Percentiles rank a stretch among this genome's conserved stretches.
These are phyloP conservation scores for Dermochelys coriacea DNA, from an alignment of 2,797 vertebrate genomes.

Conservation along the genomic window DNA sequence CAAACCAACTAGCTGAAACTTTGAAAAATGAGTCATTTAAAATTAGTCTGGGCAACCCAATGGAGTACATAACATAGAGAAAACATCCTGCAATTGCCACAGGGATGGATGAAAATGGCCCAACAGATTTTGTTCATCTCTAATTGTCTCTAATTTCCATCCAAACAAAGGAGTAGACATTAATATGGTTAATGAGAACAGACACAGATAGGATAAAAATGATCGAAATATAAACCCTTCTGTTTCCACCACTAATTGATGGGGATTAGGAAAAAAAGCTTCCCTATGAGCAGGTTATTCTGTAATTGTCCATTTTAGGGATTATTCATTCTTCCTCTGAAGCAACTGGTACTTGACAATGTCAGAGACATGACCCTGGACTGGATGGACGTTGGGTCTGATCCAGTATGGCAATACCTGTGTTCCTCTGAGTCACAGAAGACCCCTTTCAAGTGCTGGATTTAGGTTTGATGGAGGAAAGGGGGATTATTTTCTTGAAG, in stretches of 20 bases:
- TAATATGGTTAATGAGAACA: slow-evolving; percentile 38
- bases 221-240: slow-evolving; percentile 48
- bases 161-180: slow-evolving; percentile 53
- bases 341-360: not conserved
- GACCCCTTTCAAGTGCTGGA: not conserved
- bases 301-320: slow-evolving; percentile 7
- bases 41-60: fast-evolving
- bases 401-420: not conserved
- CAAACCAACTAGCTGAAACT: slow-evolving; percentile 26
- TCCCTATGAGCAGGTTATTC: slow-evolving; percentile 30
- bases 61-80: not conserved
- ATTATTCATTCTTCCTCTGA: slow-evolving; percentile 25
- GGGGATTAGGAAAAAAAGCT: slow-evolving; percentile 53
- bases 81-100: not conserved
- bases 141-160: slow-evolving; percentile 42
- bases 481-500: not conserved
- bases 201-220: slow-evolving; percentile 51
- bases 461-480: not conserved
- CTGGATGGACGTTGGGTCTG: fast-evolving
- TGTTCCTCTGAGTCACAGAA: fast-evolving
- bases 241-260: slow-evolving; percentile 55
- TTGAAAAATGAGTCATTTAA: not conserved
- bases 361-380: not conserved
- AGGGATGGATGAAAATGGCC: slow-evolving; percentile 7
- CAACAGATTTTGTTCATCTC: not conserved